A percentile compares a stretch with the other conserved stretches of the same genome.
These are phyloP conservation scores for Actinopyga echinites DNA, from an alignment of 53 echinoderm and acorn worm species.

Conservation along the genomic window DNA sequence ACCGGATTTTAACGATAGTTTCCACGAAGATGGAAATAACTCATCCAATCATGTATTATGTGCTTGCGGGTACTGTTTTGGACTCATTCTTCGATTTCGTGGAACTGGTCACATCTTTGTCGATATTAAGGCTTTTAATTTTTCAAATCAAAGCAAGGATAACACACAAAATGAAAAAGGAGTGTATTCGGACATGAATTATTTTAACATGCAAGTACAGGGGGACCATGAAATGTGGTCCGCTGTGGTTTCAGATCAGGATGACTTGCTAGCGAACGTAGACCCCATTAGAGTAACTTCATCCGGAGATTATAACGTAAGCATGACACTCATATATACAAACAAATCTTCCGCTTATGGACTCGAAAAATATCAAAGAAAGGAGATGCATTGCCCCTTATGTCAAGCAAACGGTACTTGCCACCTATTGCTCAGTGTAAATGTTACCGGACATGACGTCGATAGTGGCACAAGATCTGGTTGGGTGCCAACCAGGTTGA, in stretches of 20 bases:
- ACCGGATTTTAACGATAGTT: no score
- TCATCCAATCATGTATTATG: background rate
- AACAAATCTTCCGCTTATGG: conserved; percentile 17
- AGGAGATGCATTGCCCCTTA: background rate
- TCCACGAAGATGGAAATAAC: no score
- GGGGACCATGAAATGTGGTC: background rate
- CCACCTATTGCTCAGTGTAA: background rate
- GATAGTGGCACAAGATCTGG: background rate
- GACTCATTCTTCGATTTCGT: background rate
- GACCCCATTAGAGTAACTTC: background rate
- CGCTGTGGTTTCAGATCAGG: background rate
- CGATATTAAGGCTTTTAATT: background rate
- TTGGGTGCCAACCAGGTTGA: background rate
- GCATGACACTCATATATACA: background rate
- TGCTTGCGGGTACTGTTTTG: background rate
- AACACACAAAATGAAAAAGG: no score
- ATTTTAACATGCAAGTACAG: background rate
- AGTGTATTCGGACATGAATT: background rate
- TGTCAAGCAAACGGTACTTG: conserved; percentile 4
- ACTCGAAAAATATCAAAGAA: background rate
- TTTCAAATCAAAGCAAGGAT: no score
- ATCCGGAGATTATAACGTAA: background rate
- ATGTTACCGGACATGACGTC: background rate
- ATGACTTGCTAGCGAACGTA: background rate
- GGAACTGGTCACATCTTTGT: background rate